Base-by-base conservation (phyloP, 1,140 invertebrate genomes). In the Caenorhabditis briggsae region DNA sequence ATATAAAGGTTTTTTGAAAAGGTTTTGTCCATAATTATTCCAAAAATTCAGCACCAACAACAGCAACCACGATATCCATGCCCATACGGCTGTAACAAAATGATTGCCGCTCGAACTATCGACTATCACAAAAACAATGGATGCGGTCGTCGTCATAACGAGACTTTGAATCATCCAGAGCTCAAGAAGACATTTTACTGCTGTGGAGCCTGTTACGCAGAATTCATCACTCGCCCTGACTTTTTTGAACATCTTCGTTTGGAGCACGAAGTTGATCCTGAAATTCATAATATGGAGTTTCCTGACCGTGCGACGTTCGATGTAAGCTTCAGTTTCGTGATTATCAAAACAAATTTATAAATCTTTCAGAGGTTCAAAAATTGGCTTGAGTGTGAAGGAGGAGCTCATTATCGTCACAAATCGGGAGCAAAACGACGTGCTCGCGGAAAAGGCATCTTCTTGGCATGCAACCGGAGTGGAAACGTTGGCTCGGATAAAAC, bases 381-480 rank as follows among this genome's bases (percentile, higher is more conserved):
- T 23, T 87, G 86, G 86, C 56, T 87, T 0, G 86, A 87, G 25
- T 43, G 43, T 20, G 65, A 87, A 53, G 86, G 86, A 20, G 86
- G 86, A 14, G 86, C 86, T n/a, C 86, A 87, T 61, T 87, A 84
- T 43, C 58, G 86, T 12, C 86, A 87, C 50, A 87, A 87, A 64
- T 84, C 82, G 5, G 86, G 86, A 25, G 12, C 86, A 12, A 87
- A 87, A 74, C 43, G 59, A 65, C 74, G 82, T 23, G 65, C 56
- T 2, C 50, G 53, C n/a, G 86, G 86, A 16, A 87, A 84, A 64
- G 86, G 86, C 48, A 87, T 87, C 20, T 87, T 87, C 23, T 56
- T 87, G 53, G 83, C 83, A 23, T 87, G 86, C 20, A 87, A 87
- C 53, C 23, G 86, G 41, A 78, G 56, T 55, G 82, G 53, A 20